These are phyloP conservation scores for Coremacera marginata DNA, from an alignment of 2,888 invertebrate genomes.

Conservation along the genomic window DNA sequence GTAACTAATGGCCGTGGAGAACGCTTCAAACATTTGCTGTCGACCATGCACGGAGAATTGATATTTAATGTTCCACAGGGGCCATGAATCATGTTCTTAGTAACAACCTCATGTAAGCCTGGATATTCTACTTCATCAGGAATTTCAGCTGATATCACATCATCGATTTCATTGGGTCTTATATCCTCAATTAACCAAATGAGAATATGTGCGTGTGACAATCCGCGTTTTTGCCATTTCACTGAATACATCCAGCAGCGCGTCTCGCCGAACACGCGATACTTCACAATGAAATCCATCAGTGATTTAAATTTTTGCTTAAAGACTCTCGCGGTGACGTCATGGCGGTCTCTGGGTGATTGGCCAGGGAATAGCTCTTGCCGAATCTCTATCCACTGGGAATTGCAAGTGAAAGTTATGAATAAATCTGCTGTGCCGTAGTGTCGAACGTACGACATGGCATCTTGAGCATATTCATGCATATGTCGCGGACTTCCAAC, in stretches of 20 bases:
- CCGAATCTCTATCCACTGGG: slow-evolving; percentile 30
- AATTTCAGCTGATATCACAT: slow-evolving; percentile 53
- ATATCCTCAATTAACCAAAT: slow-evolving; percentile 58
- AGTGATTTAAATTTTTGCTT: slow-evolving; percentile 33
- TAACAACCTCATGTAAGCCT: slow-evolving; percentile 42
- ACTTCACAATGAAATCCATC: slow-evolving; percentile 38
- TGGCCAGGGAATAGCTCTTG: slow-evolving; percentile 9
- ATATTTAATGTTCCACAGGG: slow-evolving; percentile 46
- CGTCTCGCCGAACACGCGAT: slow-evolving; percentile 43
- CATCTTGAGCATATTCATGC: slow-evolving; percentile 37
- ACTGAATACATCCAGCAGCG: slow-evolving; percentile 50
- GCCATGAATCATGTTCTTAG: slow-evolving; percentile 47
- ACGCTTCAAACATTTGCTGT: slow-evolving; percentile 48
- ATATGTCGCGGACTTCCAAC: slow-evolving; percentile 38
- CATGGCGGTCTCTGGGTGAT: slow-evolving; percentile 18
- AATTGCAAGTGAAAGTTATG: too few relatives aligned
- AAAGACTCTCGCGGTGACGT: slow-evolving; percentile 33
- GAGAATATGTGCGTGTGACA: slow-evolving; percentile 59
- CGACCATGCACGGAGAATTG: slow-evolving; percentile 46
- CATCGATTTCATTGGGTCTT: slow-evolving; percentile 55
- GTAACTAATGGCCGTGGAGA: slow-evolving; percentile 44
- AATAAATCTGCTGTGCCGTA: slow-evolving; percentile 23
- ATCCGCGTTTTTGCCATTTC: slow-evolving; percentile 60
- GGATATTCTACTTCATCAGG: slow-evolving; percentile 46
- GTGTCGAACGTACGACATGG: slow-evolving; percentile 33